phyloP scores from a whole-genome alignment of 2,888 invertebrate species.

The Sympetrum striolatum region DNA sequence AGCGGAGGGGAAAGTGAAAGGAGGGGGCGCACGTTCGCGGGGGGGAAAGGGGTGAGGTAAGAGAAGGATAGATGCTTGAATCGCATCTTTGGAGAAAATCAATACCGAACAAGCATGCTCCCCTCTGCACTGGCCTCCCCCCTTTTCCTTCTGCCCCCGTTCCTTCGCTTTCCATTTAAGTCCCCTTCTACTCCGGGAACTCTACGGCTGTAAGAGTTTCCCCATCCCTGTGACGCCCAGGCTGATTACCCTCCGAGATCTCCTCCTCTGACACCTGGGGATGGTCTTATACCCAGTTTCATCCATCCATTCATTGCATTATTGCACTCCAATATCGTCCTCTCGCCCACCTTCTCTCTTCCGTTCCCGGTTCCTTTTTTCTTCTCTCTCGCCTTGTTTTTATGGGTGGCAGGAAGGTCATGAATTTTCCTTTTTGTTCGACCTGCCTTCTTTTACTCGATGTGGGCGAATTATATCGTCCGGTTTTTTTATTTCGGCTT shows the following conservation, averaged over 20 bases:
- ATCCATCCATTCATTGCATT: background rate
- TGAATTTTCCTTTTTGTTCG: background rate
- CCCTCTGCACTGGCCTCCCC: background rate
- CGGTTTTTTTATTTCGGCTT: too few species aligned
- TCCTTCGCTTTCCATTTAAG: background rate
- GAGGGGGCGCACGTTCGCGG: too few species aligned
- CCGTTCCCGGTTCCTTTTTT: background rate
- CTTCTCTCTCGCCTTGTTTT: background rate
- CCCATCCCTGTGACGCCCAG: background rate
- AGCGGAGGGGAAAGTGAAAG: background rate
- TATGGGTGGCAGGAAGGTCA: background rate
- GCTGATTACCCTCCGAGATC: background rate
- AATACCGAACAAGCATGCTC: constrained; percentile 41
- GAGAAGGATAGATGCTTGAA: constrained; percentile 23
- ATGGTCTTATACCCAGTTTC: background rate
- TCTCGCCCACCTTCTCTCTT: background rate
- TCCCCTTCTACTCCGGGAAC: background rate
- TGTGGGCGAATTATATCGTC: background rate
- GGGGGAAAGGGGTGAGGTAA: background rate
- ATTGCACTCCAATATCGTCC: background rate
- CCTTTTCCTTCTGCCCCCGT: background rate
- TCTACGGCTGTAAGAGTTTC: background rate
- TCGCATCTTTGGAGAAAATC: constrained; percentile 44
- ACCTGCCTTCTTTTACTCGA: background rate
- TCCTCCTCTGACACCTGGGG: background rate